phyloP scores from a whole-genome alignment of 2,888 invertebrate genomes.

The Lymantria monacha region DNA sequence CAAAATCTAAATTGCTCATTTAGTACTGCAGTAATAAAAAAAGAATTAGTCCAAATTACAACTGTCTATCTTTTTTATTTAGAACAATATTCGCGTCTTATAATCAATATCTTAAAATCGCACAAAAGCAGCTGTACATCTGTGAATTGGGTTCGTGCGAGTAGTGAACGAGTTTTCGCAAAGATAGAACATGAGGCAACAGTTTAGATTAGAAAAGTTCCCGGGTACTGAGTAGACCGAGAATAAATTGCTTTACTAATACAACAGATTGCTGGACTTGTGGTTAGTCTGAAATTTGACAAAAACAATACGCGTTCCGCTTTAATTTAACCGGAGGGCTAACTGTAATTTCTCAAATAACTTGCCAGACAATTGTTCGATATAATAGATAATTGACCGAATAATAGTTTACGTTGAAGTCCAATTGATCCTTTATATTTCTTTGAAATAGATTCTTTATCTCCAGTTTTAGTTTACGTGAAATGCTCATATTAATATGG shows the following conservation, averaged over 20 bases:
- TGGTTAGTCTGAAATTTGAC: slow-evolving; percentile 45
- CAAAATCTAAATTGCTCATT: too few species aligned
- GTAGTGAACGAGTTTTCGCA: slow-evolving; percentile 46
- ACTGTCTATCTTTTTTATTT: too few species aligned
- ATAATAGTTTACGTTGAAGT: slow-evolving; percentile 24
- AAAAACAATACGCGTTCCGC: slow-evolving; percentile 50
- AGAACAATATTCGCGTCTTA: background rate
- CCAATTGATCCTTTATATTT: slow-evolving; percentile 20
- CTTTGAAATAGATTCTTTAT: background rate
- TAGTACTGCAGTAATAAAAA: too few species aligned
- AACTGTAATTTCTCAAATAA: slow-evolving; percentile 28
- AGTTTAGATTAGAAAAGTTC: slow-evolving; percentile 81
- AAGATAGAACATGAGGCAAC: slow-evolving; percentile 65
- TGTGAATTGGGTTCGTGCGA: slow-evolving; percentile 21
- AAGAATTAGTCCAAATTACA: too few species aligned
- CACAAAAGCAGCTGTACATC: slow-evolving; percentile 6
- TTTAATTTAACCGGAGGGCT: slow-evolving; percentile 19
- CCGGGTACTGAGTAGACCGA: slow-evolving; percentile 47
- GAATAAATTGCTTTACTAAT: slow-evolving; percentile 78
- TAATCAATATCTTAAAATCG: slow-evolving; percentile 14
- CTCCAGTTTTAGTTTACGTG: too few species aligned
- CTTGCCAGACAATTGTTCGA: slow-evolving; percentile 23
- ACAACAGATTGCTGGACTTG: slow-evolving; percentile 68
- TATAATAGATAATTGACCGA: too few species aligned
- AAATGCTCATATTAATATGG: too few species aligned